Evolutionary conservation across 1,140 invertebrate genomes (phyloP).

Genomic region (Plectus sambesii): DNA sequence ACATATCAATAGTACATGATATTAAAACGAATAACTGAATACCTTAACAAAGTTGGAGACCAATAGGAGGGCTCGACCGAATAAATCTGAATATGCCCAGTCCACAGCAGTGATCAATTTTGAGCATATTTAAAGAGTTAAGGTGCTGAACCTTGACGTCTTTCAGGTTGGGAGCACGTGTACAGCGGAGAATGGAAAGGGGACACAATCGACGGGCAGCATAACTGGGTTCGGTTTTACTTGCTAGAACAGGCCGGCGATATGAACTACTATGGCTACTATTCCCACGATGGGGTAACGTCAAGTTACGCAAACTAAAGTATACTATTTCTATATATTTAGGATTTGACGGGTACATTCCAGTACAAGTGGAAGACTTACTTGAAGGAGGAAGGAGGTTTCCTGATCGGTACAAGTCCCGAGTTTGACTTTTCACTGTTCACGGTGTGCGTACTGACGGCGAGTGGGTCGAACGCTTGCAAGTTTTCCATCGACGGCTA

Average conservation of each 20-base stretch:
- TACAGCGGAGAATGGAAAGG: constrained; percentile 49
- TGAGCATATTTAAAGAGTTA: no score
- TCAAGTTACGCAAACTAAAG: no score
- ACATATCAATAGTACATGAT: no score
- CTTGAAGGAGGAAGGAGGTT: constrained; percentile 17
- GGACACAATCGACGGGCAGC: constrained; percentile 48
- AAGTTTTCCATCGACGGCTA: constrained; percentile 15
- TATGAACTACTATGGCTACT: constrained; percentile 51
- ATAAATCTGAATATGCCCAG: no score
- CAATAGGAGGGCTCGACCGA: no score
- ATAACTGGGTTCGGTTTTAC: constrained; percentile 52
- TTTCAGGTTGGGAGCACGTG: constrained; percentile 48
- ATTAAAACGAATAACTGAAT: no score
- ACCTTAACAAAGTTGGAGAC: no score
- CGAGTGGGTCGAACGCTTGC: constrained; percentile 10
- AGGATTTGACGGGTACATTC: constrained; percentile 13
- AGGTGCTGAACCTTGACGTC: no score
- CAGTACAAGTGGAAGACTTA: constrained; percentile 18
- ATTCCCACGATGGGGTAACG: constrained; percentile 28
- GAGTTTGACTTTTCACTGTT: constrained; percentile 22
- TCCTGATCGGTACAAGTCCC: constrained; percentile 20
- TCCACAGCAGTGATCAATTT: no score
- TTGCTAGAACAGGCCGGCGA: constrained; percentile 48
- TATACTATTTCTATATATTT: no score
- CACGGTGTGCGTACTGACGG: constrained; percentile 12